Evolutionary conservation across 2,888 invertebrate species (phyloP).

Genomic region (Hermaeophaga mercurialis): DNA sequence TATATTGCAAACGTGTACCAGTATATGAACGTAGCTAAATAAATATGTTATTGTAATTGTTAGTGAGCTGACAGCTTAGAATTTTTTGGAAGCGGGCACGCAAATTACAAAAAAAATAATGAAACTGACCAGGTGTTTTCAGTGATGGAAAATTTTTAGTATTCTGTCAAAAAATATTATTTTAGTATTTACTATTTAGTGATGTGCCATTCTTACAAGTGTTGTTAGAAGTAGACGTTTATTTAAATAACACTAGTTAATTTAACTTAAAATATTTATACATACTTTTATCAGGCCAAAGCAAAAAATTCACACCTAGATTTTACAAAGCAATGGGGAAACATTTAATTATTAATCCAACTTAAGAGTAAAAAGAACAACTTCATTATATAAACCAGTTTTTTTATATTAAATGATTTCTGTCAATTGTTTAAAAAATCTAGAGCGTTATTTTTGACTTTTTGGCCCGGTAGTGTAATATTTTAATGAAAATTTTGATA

Average conservation of each 20-base stretch:
- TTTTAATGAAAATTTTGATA: constrained; percentile 53
- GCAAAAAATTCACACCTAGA: neutral
- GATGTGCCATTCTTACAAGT: constrained; percentile 58
- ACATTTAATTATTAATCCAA: too few relatives aligned
- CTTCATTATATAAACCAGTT: too few relatives aligned
- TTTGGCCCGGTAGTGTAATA: constrained; percentile 14
- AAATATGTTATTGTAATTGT: constrained; percentile 22
- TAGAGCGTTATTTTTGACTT: too few relatives aligned
- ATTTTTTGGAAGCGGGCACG: constrained; percentile 27
- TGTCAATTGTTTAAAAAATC: too few relatives aligned
- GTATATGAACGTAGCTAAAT: constrained; percentile 23
- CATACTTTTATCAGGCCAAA: constrained; percentile 26
- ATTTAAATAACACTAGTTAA: constrained; percentile 53
- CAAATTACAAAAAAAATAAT: constrained; percentile 21
- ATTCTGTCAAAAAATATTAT: constrained; percentile 52
- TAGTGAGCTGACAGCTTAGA: constrained; percentile 26
- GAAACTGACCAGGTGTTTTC: constrained; percentile 47
- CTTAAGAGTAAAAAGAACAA: too few relatives aligned
- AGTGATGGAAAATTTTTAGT: constrained; percentile 57
- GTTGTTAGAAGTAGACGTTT: constrained; percentile 56
- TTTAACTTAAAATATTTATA: constrained; percentile 52
- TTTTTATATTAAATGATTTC: too few relatives aligned
- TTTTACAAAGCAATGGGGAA: neutral
- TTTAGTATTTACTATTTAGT: constrained; percentile 44
- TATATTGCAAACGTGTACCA: constrained; percentile 17